phyloP scores from a whole-genome alignment of 2,797 vertebrate genomes.

The Lepus townsendii region DNA sequence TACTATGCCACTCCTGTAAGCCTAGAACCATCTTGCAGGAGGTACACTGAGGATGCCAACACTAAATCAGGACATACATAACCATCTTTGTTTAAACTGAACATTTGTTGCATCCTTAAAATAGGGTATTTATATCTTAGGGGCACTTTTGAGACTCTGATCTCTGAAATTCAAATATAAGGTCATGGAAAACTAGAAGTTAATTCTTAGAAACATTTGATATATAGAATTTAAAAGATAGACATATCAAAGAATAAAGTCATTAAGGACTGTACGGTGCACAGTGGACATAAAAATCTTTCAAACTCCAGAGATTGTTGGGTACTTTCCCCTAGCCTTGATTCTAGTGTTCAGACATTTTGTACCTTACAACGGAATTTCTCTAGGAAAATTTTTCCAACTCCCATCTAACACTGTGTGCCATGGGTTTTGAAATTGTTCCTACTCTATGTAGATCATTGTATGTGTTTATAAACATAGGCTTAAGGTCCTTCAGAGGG shows the following conservation, averaged over 20 bases:
- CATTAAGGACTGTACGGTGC: not conserved
- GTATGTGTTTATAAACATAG: not conserved
- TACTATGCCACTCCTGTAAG: not conserved
- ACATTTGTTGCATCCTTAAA: not conserved
- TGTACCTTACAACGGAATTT: not conserved
- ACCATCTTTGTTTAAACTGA: not conserved
- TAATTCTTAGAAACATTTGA: slow-evolving; percentile 1
- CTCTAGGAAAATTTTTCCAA: not conserved
- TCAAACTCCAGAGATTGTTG: not conserved
- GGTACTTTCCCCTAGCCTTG: not conserved
- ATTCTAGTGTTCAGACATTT: not conserved
- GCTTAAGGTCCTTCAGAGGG: not conserved
- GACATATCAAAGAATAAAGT: not conserved
- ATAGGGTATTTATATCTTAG: not conserved
- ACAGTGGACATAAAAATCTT: not conserved
- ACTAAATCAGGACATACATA: not conserved
- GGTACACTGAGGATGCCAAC: not conserved
- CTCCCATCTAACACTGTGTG: not conserved
- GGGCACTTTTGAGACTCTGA: not conserved
- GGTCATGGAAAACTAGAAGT: not conserved
- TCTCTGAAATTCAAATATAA: slow-evolving; percentile 54
- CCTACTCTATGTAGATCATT: not conserved
- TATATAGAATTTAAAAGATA: not conserved
- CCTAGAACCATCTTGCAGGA: not conserved
- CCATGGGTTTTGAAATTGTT: not conserved